Evolutionary conservation across 1,140 invertebrate genomes (phyloP), one percentile per base, ranked within the genome.

Genomic region (Diabrotica virgifera): DNA sequence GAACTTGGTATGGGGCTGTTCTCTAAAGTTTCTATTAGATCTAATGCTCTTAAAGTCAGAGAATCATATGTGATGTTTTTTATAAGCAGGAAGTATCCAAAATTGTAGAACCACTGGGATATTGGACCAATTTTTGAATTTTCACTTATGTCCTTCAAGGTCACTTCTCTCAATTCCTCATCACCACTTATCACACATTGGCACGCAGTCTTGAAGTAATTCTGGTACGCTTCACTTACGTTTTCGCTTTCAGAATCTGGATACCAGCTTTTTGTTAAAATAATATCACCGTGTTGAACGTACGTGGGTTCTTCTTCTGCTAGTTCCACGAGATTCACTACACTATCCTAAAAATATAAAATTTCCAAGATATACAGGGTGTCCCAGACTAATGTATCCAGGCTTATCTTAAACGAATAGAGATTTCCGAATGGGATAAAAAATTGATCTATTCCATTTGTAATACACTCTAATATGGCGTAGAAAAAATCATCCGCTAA

Each of bases 91-190:
- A 76, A 72, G 62, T 77, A 78, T 36, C 67, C 69, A 71, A 78
- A 78, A 64, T 76, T 67, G 69, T 78, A 78, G 64, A 78, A 77
- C 76, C 74, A 77, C 52, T 76, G 67, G 11, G 69, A 72, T 50
- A 78, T 74, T 10, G 74, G 73, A 6, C 75, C 77, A 52, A 78
- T 74, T 36, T 62, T 35, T 46, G 70, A 54, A 66, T 78, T 77
- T 46, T 68, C 59, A 36, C 70, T 72, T 38, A 78, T 72, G 68
- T 77, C 72, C 59, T 59, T 59, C 52, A 78, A 69, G 5, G 72
- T 75, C 24, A 68, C 69, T 52, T 67, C 52, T 53, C 68, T 63
- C 37, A 73, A 37, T 54, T 74, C 67, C 40, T 65, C 54, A 57
- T 72, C 71, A 52, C 68, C 72, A 63, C 69, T 67, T 24, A 78